Evolutionary conservation across 2,888 invertebrate genomes (phyloP).

Genomic region (Agrotis exclamationis): DNA sequence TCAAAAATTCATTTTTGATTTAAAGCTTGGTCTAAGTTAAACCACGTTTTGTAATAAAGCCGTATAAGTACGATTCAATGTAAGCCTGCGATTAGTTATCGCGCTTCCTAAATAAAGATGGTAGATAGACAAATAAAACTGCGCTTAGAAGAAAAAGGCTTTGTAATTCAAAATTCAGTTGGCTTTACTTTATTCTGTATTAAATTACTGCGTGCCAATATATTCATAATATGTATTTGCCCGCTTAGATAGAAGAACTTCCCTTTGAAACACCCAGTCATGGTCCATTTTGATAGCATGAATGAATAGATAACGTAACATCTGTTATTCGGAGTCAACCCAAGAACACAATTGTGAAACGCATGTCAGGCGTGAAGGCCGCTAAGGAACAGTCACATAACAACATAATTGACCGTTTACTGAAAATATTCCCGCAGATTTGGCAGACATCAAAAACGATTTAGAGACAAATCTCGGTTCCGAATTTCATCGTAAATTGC

Average conservation of each 20-base stretch:
- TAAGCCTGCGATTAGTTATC: background rate
- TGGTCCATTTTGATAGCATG: slow-evolving; percentile 19
- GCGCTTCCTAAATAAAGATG: slow-evolving; percentile 12
- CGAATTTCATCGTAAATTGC: slow-evolving; percentile 93
- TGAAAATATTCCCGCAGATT: slow-evolving; percentile 74
- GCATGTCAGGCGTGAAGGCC: slow-evolving; percentile 48
- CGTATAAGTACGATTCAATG: too few relatives aligned
- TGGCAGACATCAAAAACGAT: slow-evolving; percentile 93
- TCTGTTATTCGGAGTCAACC: slow-evolving; percentile 13
- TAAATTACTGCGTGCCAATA: background rate
- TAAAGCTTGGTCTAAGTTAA: too few relatives aligned
- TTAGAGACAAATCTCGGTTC: slow-evolving; percentile 93
- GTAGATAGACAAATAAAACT: slow-evolving; percentile 6
- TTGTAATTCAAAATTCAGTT: slow-evolving; percentile 5
- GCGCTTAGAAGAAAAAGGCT: background rate
- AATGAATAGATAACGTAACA: slow-evolving; percentile 25
- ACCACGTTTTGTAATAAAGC: too few relatives aligned
- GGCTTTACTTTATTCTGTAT: background rate
- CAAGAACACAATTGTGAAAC: slow-evolving; percentile 33
- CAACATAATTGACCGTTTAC: slow-evolving; percentile 34
- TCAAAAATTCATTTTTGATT: too few relatives aligned
- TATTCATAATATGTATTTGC: background rate
- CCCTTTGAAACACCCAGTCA: background rate
- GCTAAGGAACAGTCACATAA: slow-evolving; percentile 20
- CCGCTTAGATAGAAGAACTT: background rate